These are phyloP conservation scores for Bugulina stolonifera DNA, from an alignment of 2,888 invertebrate species.

Conservation along the genomic window DNA sequence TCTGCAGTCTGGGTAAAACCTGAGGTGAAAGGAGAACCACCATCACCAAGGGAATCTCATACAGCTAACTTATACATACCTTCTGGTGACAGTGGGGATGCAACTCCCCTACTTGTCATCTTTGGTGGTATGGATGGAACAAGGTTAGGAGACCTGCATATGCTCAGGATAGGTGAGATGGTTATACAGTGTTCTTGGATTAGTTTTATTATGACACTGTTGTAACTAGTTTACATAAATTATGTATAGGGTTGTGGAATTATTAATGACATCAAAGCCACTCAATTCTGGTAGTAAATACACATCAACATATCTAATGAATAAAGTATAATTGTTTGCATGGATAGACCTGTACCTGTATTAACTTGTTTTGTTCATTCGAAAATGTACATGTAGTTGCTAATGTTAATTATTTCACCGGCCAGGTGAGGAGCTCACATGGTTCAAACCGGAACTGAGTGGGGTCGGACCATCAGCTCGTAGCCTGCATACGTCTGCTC, in stretches of 20 bases:
- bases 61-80: background rate
- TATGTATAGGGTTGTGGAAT: too few relatives aligned
- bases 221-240: too few relatives aligned
- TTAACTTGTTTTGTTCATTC: too few relatives aligned
- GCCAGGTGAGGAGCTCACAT: background rate
- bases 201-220: too few relatives aligned
- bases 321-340: too few relatives aligned
- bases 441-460: background rate
- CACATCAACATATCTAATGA: too few relatives aligned
- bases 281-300: too few relatives aligned
- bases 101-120: background rate
- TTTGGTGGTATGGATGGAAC: conserved; percentile 16
- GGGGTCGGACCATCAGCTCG: background rate
- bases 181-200: too few relatives aligned
- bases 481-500: background rate
- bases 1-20: conserved; percentile 1
- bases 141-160: conserved; percentile 13
- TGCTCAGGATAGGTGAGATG: background rate
- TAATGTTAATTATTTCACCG: too few relatives aligned
- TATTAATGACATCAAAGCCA: too few relatives aligned
- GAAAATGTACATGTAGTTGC: too few relatives aligned
- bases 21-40: background rate
- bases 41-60: conserved; percentile 20
- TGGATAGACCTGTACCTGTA: too few relatives aligned
- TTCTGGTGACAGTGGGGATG: background rate